Conservation (phyloP, 2,888 invertebrate genomes). For the Acanthopleura granulata region DNA sequence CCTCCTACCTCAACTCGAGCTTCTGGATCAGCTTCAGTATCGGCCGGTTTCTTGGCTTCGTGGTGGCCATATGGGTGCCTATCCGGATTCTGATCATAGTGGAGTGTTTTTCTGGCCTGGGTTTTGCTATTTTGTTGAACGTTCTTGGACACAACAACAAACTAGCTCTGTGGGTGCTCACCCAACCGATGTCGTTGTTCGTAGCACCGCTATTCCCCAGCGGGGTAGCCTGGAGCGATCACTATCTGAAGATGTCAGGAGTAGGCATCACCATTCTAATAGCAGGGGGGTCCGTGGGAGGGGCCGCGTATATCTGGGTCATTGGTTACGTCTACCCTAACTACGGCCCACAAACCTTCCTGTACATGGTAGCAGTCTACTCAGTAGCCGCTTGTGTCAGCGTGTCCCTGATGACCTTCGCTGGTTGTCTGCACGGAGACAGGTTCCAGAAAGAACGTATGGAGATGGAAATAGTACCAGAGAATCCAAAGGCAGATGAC, state of each 20-base stretch:
- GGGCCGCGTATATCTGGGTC: slow-evolving; percentile 41
- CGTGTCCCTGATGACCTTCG: slow-evolving; percentile 32
- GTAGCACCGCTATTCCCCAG: slow-evolving; percentile 46
- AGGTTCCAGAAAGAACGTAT: slow-evolving; percentile 29
- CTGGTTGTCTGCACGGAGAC: slow-evolving; percentile 33
- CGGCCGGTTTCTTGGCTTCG: slow-evolving; percentile 41
- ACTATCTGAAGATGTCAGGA: slow-evolving; percentile 46
- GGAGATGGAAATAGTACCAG: not conserved
- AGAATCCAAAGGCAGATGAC: not conserved
- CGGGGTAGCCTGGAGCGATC: slow-evolving; percentile 49
- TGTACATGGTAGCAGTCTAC: slow-evolving; percentile 42
- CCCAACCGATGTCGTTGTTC: slow-evolving; percentile 40
- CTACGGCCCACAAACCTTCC: slow-evolving; percentile 37
- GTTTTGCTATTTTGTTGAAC: slow-evolving; percentile 36
- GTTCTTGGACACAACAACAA: slow-evolving; percentile 37
- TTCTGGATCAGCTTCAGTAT: slow-evolving; percentile 51
- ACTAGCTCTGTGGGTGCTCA: slow-evolving; percentile 43
- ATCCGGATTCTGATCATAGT: slow-evolving; percentile 39
- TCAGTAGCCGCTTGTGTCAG: slow-evolving; percentile 31
- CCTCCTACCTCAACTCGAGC: slow-evolving; percentile 43
- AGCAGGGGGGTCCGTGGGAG: slow-evolving; percentile 44
- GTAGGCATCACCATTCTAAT: slow-evolving; percentile 43
- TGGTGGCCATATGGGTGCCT: slow-evolving; percentile 41
- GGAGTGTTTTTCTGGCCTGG: slow-evolving; percentile 35
- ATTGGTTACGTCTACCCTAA: slow-evolving; percentile 46